Evolutionary conservation across 92 coral and sea anemone genomes (phyloP).

Genomic region (Pocillopora meandrina): DNA sequence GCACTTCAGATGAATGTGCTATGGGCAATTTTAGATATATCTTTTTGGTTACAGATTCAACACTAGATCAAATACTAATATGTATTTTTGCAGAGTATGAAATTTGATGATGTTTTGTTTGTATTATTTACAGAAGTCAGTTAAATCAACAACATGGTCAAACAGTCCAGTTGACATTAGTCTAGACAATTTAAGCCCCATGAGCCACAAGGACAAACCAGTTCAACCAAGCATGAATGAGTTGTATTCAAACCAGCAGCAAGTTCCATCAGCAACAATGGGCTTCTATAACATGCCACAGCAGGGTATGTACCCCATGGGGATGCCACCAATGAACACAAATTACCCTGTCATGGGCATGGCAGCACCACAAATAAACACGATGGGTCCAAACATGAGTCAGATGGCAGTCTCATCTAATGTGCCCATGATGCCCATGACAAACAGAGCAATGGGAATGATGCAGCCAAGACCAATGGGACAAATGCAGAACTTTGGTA

Average conservation of each 20-base stretch:
- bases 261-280: constrained; percentile 54
- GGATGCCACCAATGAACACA: constrained; percentile 40
- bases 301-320: constrained; percentile 53
- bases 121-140: constrained; percentile 12
- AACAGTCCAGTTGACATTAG: constrained; percentile 96
- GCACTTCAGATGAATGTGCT: background rate
- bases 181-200: constrained; percentile 89
- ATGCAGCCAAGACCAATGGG: constrained; percentile 62
- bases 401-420: constrained; percentile 70
- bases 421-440: constrained; percentile 71
- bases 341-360: constrained; percentile 52
- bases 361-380: constrained; percentile 59
- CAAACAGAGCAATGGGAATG: constrained; percentile 58
- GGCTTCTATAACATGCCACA: constrained; percentile 64
- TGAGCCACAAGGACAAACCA: constrained; percentile 82
- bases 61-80: too few relatives aligned
- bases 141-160: constrained; percentile 92
- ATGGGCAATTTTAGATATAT: background rate
- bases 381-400: constrained; percentile 63
- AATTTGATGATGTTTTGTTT: background rate
- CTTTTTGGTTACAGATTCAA: too few relatives aligned
- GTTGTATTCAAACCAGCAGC: constrained; percentile 67
- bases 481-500: constrained; percentile 68
- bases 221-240: constrained; percentile 97
- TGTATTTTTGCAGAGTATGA: background rate